phyloP scores from a whole-genome alignment of 2,888 invertebrate species.

The Mycogona germanica region DNA sequence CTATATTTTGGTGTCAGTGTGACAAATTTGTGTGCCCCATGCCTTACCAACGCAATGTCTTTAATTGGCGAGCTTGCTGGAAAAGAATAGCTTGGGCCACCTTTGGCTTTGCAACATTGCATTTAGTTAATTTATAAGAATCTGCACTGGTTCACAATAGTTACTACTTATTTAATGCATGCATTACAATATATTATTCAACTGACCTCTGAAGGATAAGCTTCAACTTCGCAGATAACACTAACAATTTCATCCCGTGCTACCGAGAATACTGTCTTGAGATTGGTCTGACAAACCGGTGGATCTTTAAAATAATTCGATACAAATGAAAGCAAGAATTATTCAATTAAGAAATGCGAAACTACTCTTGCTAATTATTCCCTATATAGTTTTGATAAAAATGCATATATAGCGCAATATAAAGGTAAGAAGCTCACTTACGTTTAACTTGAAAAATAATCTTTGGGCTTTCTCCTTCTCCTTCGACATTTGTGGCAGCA shows the following conservation, averaged over 20 bases:
- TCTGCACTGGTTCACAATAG: too few relatives aligned
- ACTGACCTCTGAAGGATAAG: slow-evolving; percentile 24
- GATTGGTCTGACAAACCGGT: slow-evolving; percentile 24
- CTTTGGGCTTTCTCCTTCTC: slow-evolving; percentile 25
- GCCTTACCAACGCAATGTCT: too few relatives aligned
- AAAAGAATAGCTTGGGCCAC: too few relatives aligned
- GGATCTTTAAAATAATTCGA: slow-evolving; percentile 18
- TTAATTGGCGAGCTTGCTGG: too few relatives aligned
- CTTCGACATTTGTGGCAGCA: slow-evolving; percentile 25
- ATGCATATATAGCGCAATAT: neutral
- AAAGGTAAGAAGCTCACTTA: slow-evolving; percentile 18
- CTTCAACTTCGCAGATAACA: slow-evolving; percentile 25
- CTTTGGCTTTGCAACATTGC: too few relatives aligned
- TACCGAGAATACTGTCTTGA: slow-evolving; percentile 24
- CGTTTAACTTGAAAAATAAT: slow-evolving; percentile 26
- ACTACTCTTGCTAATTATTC: neutral
- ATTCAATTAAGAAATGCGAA: neutral
- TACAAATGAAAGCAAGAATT: neutral
- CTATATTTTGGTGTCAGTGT: too few relatives aligned
- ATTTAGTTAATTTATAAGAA: too few relatives aligned
- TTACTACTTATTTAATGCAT: too few relatives aligned
- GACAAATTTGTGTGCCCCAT: too few relatives aligned
- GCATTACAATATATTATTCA: too few relatives aligned
- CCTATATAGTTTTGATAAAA: neutral
- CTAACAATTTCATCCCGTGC: slow-evolving; percentile 24